Conservation (phyloP, 1,140 invertebrate species). For the Bombyx mandarina region DNA sequence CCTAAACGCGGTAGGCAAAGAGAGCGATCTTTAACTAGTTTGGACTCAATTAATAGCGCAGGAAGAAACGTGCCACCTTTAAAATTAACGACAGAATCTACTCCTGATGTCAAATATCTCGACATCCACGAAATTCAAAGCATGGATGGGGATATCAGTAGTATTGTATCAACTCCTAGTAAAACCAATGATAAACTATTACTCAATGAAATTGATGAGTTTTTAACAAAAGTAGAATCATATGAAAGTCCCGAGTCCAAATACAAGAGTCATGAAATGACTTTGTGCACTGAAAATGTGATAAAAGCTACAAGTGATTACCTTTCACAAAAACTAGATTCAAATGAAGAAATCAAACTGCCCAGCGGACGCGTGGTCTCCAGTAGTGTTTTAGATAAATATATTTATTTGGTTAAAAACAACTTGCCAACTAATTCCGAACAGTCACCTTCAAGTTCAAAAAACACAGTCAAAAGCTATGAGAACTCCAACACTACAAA, state of each 20-base stretch:
- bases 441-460: constrained; percentile 17
- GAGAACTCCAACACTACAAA: background rate
- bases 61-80: constrained; percentile 23
- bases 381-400: constrained; percentile 50
- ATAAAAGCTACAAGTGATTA: constrained; percentile 54
- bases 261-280: constrained; percentile 24
- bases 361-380: constrained; percentile 45
- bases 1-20: constrained; percentile 21
- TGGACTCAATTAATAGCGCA: constrained; percentile 25
- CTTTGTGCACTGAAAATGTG: constrained; percentile 42
- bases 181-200: constrained; percentile 63
- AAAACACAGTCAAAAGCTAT: constrained; percentile 7
- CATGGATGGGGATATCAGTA: constrained; percentile 62
- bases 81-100: constrained; percentile 18
- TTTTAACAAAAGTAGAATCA: constrained; percentile 68
- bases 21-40: constrained; percentile 42
- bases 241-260: constrained; percentile 55
- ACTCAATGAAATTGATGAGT: constrained; percentile 70
- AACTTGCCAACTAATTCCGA: constrained; percentile 16
- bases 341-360: constrained; percentile 38
- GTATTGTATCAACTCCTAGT: constrained; percentile 53
- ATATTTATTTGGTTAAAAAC: constrained; percentile 59
- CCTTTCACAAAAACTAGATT: constrained; percentile 40
- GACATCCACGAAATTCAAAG: constrained; percentile 41
- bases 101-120: constrained; percentile 9